Conservation (phyloP, 2,797 vertebrate genomes). For the Chelon labrosus region DNA sequence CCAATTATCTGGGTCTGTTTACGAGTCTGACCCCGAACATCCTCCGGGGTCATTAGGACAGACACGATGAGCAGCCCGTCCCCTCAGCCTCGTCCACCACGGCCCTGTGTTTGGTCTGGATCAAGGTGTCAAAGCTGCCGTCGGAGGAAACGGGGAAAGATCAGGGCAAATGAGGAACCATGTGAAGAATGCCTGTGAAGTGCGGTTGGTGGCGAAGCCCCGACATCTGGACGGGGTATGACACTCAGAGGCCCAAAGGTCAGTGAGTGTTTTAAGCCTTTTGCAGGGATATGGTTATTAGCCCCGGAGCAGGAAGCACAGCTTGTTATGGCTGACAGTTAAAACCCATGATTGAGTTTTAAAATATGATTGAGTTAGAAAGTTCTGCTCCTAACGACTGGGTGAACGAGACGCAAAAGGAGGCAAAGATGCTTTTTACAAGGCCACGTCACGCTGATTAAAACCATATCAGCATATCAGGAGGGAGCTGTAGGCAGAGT, state of each 20-base stretch:
- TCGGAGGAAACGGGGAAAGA: slow-evolving; percentile 64
- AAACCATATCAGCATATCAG: too few species aligned
- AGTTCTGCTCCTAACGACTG: neutral
- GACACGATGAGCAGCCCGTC: slow-evolving; percentile 35
- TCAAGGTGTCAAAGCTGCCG: slow-evolving; percentile 71
- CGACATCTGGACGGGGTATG: slow-evolving; percentile 60
- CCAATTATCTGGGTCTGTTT: slow-evolving; percentile 67
- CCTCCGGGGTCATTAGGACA: slow-evolving; percentile 33
- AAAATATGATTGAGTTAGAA: slow-evolving; percentile 17
- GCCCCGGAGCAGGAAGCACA: slow-evolving; percentile 24
- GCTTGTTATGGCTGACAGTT: slow-evolving; percentile 11
- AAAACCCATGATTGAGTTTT: slow-evolving; percentile 25
- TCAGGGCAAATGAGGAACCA: slow-evolving; percentile 55
- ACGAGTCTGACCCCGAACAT: slow-evolving; percentile 56
- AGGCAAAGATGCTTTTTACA: too few species aligned
- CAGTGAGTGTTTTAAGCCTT: slow-evolving; percentile 55
- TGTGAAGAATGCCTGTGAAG: slow-evolving; percentile 77
- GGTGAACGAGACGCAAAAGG: too few species aligned
- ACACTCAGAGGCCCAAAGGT: slow-evolving; percentile 52
- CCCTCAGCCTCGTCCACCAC: slow-evolving; percentile 14
- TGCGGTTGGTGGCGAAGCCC: slow-evolving; percentile 38
- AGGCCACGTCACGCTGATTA: too few species aligned
- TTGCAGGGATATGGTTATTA: slow-evolving; percentile 48
- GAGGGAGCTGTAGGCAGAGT: too few species aligned
- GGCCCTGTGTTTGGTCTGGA: slow-evolving; percentile 73